Evolutionary conservation across 2,797 vertebrate genomes (phyloP), one percentile per base, ranked within the genome.

Genomic region (Ptychobarbus kaznakovi): DNA sequence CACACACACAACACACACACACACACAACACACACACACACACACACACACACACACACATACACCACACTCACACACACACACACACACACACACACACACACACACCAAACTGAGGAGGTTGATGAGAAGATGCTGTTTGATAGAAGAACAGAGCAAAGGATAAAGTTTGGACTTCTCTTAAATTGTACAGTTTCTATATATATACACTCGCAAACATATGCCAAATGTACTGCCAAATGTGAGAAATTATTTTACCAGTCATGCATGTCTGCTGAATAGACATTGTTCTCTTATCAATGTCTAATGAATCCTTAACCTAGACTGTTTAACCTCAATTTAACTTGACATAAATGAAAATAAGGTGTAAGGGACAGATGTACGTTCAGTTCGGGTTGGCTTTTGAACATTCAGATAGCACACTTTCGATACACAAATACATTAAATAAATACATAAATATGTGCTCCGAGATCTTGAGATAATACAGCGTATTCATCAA

Each of bases 61-160:
- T n/a, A n/a, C n/a, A n/a, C n/a, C n/a, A n/a, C n/a, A n/a, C n/a
- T n/a, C n/a, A n/a, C n/a, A n/a, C n/a, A n/a, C n/a, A n/a, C n/a
- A 53, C 68, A 58, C 61, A 35, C 61, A 46, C 51, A 32, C 51
- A 22, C 40, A 80, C 42, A 80, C 11, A 32, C n/a, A 56, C 42
- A 20, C 3, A 25, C 13, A 81, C 49, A 65, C 63, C 32, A 53
- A 76, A 68, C 53, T 68, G 73, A 77, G 35, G 42, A 69, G 73
- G 61, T 28, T 74, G 58, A 85, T 74, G 42, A 80, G 77, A 80
- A 73, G 78, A 85, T 85, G 53, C 18, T 28, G 53, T 79, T 68
- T 83, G 66, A 61, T 82, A 83, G 42, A 77, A 79, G 68, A 3
- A 68, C 56, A 74, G 35, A 73, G 66, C 25, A 58, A 56, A 66